A percentile compares a stretch with the other conserved stretches of the same genome.
phyloP scores from a whole-genome alignment of 2,797 vertebrate genomes.

The Simalia tracyae region DNA sequence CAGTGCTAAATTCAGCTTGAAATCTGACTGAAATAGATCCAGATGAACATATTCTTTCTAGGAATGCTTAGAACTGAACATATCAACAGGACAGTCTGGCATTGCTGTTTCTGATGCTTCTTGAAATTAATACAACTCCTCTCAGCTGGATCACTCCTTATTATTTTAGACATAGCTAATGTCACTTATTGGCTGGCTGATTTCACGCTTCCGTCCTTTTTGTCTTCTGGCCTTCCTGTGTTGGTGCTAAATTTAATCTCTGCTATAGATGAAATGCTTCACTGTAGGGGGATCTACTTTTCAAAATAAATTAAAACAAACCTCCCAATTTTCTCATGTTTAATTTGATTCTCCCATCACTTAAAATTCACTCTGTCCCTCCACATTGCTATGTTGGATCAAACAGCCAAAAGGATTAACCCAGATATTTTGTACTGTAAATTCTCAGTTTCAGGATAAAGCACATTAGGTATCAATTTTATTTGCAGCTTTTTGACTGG shows the following conservation, averaged over 20 bases:
- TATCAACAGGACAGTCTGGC: too few relatives aligned
- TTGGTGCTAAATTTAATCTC: conserved; percentile 7
- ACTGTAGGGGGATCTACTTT: background rate
- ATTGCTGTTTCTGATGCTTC: background rate
- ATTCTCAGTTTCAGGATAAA: fast-evolving
- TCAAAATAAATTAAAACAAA: conserved; percentile 17
- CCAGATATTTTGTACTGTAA: background rate
- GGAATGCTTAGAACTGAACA: background rate
- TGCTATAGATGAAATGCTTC: background rate
- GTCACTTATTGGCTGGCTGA: background rate
- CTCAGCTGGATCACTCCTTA: background rate
- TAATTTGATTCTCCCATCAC: background rate
- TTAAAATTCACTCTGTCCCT: background rate
- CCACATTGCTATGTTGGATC: fast-evolving
- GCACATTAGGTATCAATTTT: background rate
- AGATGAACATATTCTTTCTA: background rate
- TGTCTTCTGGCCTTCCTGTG: background rate
- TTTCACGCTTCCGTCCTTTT: background rate
- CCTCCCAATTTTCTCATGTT: fast-evolving
- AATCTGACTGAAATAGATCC: background rate
- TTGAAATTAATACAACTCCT: background rate
- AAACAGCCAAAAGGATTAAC: fast-evolving
- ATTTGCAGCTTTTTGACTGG: conserved; percentile 32
- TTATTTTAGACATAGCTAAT: background rate
- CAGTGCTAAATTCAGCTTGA: background rate